These are phyloP conservation scores for Lamprotornis superbus DNA, from an alignment of 2,113 vertebrate species.

Conservation along the genomic window DNA sequence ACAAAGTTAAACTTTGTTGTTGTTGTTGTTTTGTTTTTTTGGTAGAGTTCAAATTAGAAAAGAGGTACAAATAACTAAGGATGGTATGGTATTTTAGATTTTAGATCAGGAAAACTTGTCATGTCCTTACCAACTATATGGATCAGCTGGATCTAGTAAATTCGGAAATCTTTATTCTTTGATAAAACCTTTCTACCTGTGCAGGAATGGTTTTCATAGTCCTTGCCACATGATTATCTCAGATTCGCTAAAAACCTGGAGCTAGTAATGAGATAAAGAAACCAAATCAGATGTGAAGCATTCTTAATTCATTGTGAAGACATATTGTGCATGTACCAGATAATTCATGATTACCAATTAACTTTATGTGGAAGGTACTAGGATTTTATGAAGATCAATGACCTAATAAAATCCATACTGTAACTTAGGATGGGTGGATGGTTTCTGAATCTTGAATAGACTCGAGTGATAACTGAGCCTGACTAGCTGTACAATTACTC, in stretches of 20 bases:
- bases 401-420: background rate
- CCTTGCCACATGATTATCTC: background rate
- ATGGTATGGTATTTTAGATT: background rate
- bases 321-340: background rate
- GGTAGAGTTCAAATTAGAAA: background rate
- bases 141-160: background rate
- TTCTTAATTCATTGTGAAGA: constrained; percentile 7
- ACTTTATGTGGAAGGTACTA: constrained; percentile 23
- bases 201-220: background rate
- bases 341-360: constrained; percentile 6
- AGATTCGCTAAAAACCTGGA: background rate
- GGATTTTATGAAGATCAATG: constrained; percentile 41
- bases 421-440: background rate
- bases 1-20: background rate
- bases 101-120: background rate
- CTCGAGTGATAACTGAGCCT: background rate
- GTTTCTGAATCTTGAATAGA: background rate
- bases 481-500: background rate
- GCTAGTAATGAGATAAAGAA: background rate
- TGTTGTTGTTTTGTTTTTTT: background rate
- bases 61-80: background rate
- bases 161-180: background rate
- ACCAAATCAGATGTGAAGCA: background rate
- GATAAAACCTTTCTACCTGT: background rate
- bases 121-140: background rate